Base-by-base conservation (phyloP, 2,888 invertebrate genomes). In the Harpalus rubripes region DNA sequence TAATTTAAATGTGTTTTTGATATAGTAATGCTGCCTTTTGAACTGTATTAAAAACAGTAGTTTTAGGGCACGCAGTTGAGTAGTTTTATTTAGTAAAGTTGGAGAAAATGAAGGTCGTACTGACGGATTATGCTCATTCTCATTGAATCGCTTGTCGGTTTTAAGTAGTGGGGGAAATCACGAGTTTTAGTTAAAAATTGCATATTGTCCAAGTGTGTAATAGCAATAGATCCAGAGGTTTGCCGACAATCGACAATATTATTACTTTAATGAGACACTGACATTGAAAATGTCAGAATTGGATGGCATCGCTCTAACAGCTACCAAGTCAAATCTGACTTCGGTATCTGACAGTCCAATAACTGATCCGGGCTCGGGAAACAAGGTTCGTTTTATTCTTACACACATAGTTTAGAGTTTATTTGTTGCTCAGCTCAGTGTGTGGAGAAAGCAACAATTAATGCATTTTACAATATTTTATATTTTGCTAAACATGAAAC, bases 311-410 rank as follows among this genome's bases (percentile, higher is more conserved):
- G 78, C 84, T 74, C 61, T 65, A 22, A 52, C 76, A 80, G 90
- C 89, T 58, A 90, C 90, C 86, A 90, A 91, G 86, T 86, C 89
- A 86, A 92, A 92, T 89, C 89, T 92, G 87, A 93, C 93, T 87
- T 92, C 94, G 80, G 93, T 95, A 8, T 94, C 93, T 87, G 96
- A 96, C 91, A 95, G 94, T 88, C 96, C 96, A 84, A 94, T 96
- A 87, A 96, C 95, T 59, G 96, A 96, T 91, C 96, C 96, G 85
- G 95, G 95, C 65, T 95, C 95, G 86, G 91, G 91, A 81, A 92
- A 91, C 63, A 94, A 94, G 93, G 94, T 93, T 89, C 87, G 88
- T 89, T 44, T 86, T 81, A 81, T 76, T 58, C n/a, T 56, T 74
- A 12, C 26, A 12, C 7, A 18, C n/a, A 12, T 52, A 52, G 44